A percentile compares a stretch with the other conserved stretches of the same genome.
Conservation (phyloP, 30 jellyfish, hydroid and myxozoan species). For the Chrysaora quinquecirrha region DNA sequence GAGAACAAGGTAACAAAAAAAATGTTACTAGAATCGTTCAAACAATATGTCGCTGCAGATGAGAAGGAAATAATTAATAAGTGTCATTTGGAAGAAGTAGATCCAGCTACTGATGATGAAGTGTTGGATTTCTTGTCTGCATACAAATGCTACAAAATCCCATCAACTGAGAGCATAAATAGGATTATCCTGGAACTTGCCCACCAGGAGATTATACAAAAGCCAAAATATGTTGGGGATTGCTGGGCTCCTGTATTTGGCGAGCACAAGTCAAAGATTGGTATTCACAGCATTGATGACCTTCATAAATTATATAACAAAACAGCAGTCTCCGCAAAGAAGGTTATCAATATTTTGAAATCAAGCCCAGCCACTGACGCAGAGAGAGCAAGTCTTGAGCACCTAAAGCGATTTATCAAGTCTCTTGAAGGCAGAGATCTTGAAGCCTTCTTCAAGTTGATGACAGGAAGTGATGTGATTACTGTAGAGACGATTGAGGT, state of each 20-base stretch:
- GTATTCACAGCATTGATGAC: neutral
- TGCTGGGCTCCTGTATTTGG: constrained; percentile 10
- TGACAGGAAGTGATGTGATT: constrained; percentile 19
- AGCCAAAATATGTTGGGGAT: constrained; percentile 21
- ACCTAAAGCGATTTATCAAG: neutral
- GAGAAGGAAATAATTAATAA: neutral
- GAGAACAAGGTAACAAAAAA: neutral
- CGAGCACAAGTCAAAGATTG: neutral
- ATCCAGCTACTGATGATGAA: constrained; percentile 8
- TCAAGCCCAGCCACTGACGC: neutral
- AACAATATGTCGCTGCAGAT: constrained; percentile 1
- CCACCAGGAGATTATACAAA: constrained; percentile 30
- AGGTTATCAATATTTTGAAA: neutral
- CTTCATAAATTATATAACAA: neutral
- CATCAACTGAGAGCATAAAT: constrained; percentile 2
- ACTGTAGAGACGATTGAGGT: neutral
- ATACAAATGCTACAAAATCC: constrained; percentile 12
- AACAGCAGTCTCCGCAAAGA: constrained; percentile 1
- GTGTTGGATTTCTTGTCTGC: constrained; percentile 14
- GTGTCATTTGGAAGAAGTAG: constrained; percentile 12
- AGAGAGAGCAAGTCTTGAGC: constrained; percentile 4
- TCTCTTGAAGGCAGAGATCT: neutral
- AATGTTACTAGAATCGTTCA: constrained; percentile 8
- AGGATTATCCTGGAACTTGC: constrained; percentile 22
- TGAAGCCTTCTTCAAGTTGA: neutral